Percentiles rank a stretch among this genome's conserved stretches.
Conservation (phyloP, 2,888 invertebrate species). For the Cephalotes varians region DNA sequence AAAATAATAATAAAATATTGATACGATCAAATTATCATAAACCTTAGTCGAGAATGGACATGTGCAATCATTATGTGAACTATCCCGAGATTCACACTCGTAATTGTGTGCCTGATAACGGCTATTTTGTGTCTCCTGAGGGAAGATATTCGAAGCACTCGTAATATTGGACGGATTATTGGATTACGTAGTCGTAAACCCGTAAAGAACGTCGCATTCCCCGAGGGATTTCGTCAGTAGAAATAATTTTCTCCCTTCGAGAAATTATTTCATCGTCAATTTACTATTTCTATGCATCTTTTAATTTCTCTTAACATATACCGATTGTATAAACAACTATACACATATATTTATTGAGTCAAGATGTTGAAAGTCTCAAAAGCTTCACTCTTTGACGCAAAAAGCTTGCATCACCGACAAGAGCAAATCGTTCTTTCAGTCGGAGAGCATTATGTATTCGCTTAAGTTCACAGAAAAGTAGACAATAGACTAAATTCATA, state of each 20-base stretch:
- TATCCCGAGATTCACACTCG: slow-evolving; percentile 27
- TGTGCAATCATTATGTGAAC: slow-evolving; percentile 32
- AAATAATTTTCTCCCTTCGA: slow-evolving; percentile 29
- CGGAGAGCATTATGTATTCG: slow-evolving; percentile 35
- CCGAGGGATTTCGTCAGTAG: background rate
- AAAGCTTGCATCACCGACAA: background rate
- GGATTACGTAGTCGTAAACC: slow-evolving; percentile 46
- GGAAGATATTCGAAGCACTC: slow-evolving; percentile 46
- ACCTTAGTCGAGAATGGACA: background rate
- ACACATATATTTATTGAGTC: background rate
- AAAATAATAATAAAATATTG: slow-evolving; percentile 1
- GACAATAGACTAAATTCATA: slow-evolving; percentile 43
- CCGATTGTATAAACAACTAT: background rate
- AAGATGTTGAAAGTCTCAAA: background rate
- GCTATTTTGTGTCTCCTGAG: slow-evolving; percentile 61
- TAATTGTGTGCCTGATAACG: slow-evolving; percentile 56
- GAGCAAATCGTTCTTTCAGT: slow-evolving; percentile 37
- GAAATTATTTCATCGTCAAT: slow-evolving; percentile 32
- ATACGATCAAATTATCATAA: background rate
- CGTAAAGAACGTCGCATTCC: slow-evolving; percentile 29
- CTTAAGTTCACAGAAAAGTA: slow-evolving; percentile 37
- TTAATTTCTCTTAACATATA: background rate
- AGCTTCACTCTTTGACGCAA: slow-evolving; percentile 12
- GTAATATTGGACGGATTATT: slow-evolving; percentile 45
- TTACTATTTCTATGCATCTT: background rate